phyloP scores from a whole-genome alignment of 2,888 invertebrate genomes.

The Drosophila diplacantha region DNA sequence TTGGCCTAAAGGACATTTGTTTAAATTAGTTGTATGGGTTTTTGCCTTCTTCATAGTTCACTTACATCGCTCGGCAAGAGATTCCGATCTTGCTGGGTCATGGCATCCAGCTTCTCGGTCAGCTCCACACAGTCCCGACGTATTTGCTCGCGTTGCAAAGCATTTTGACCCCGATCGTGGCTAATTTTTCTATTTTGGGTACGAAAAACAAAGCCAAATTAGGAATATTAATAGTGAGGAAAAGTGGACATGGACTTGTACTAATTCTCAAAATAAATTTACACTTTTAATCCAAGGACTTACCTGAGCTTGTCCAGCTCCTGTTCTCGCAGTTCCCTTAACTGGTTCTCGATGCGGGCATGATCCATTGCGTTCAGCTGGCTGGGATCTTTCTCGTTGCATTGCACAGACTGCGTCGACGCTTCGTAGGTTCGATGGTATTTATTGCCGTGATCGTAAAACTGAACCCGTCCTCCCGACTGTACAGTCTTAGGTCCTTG shows the following conservation, averaged over 20 bases:
- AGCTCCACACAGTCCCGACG: constrained; percentile 79
- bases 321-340: constrained; percentile 55
- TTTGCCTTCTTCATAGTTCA: neutral
- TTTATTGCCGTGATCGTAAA: constrained; percentile 79
- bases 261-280: neutral
- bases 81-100: constrained; percentile 75
- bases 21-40: neutral
- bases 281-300: neutral
- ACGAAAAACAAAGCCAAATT: neutral
- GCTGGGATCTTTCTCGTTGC: constrained; percentile 54
- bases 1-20: constrained; percentile 62
- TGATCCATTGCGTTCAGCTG: constrained; percentile 71
- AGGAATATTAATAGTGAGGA: neutral
- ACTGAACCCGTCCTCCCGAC: constrained; percentile 71
- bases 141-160: constrained; percentile 79
- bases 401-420: constrained; percentile 72
- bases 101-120: constrained; percentile 78
- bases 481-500: constrained; percentile 11
- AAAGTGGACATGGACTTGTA: neutral
- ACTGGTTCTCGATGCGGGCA: constrained; percentile 65
- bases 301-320: constrained; percentile 66
- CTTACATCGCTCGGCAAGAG: constrained; percentile 68
- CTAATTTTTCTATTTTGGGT: constrained; percentile 61
- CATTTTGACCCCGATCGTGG: constrained; percentile 78
- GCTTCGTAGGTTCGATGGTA: constrained; percentile 76